A percentile compares a stretch with the other conserved stretches of the same genome.
phyloP scores from a whole-genome alignment of 2,888 invertebrate species.

The Orthonychiurus folsomi region DNA sequence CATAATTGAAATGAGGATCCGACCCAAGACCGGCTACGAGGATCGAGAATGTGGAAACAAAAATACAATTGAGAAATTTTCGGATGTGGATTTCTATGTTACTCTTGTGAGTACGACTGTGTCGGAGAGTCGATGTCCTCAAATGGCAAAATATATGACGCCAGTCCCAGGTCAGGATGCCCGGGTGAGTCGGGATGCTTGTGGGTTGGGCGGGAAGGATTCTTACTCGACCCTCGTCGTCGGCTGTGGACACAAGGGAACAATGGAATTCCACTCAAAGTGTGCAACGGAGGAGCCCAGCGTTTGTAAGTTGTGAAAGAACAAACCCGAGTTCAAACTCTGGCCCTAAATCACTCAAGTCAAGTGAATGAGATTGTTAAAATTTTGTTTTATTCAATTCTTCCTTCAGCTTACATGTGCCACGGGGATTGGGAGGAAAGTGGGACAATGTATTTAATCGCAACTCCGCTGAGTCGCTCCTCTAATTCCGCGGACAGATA shows the following conservation, averaged over 20 bases:
- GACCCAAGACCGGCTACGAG: constrained; percentile 11
- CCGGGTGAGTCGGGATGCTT: constrained; percentile 24
- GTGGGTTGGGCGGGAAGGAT: constrained; percentile 10
- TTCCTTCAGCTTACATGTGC: constrained; percentile 62
- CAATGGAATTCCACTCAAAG: constrained; percentile 54
- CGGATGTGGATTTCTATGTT: constrained; percentile 20
- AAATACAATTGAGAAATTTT: neutral
- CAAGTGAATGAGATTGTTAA: neutral
- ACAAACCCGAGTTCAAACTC: no score
- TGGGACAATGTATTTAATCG: constrained; percentile 57
- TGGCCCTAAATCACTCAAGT: neutral
- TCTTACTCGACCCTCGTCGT: constrained; percentile 30
- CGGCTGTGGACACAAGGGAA: constrained; percentile 50
- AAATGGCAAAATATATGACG: constrained; percentile 39
- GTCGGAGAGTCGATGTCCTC: constrained; percentile 33
- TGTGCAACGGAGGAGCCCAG: constrained; percentile 45
- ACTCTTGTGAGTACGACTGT: constrained; percentile 34
- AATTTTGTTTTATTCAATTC: no score
- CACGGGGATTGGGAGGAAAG: constrained; percentile 64
- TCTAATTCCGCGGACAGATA: constrained; percentile 51
- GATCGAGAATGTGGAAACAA: constrained; percentile 15
- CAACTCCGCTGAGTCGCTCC: constrained; percentile 52
- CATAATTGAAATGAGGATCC: constrained; percentile 60
- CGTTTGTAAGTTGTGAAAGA: constrained; percentile 42
- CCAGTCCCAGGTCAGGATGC: constrained; percentile 24